A percentile compares a stretch with the other conserved stretches of the same genome.
These are phyloP conservation scores for Eugnorisma glareosa DNA, from an alignment of 2,888 invertebrate genomes.

Conservation along the genomic window DNA sequence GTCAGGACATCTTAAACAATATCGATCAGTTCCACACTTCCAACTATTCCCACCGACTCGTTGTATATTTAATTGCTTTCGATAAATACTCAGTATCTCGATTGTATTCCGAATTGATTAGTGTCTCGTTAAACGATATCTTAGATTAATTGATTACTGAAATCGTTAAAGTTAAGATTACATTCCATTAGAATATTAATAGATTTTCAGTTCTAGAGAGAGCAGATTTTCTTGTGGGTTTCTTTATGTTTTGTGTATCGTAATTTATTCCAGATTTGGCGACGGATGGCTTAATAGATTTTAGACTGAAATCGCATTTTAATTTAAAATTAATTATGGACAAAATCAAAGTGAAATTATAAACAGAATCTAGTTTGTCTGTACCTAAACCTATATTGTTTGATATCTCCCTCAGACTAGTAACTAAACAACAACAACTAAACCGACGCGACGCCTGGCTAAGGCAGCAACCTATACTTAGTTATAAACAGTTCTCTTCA, in stretches of 20 bases:
- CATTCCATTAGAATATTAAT: slow-evolving; percentile 30
- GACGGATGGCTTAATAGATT: slow-evolving; percentile 6
- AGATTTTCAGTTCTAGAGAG: slow-evolving; percentile 12
- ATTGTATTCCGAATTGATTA: not conserved
- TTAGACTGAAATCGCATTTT: not conserved
- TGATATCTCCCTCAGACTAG: not conserved
- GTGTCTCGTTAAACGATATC: not conserved
- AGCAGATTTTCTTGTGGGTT: not conserved
- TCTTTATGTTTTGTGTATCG: not conserved
- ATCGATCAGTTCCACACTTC: slow-evolving; percentile 15
- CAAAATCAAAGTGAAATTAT: not conserved
- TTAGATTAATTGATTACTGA: slow-evolving; percentile 13
- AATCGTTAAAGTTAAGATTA: slow-evolving; percentile 30
- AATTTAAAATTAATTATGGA: not conserved
- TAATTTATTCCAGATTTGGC: slow-evolving; percentile 3
- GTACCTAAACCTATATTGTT: not conserved
- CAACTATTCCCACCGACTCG: slow-evolving; percentile 16
- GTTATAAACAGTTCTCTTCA: not conserved
- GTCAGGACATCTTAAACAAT: not conserved
- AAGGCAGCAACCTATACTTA: not conserved
- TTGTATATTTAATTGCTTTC: slow-evolving; percentile 22
- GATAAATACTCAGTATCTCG: slow-evolving; percentile 3
- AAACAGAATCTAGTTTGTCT: not conserved
- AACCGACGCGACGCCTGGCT: not conserved
- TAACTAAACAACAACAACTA: not conserved